Conservation (phyloP, 2,113 vertebrate species). For the Trematomus loennbergii region DNA sequence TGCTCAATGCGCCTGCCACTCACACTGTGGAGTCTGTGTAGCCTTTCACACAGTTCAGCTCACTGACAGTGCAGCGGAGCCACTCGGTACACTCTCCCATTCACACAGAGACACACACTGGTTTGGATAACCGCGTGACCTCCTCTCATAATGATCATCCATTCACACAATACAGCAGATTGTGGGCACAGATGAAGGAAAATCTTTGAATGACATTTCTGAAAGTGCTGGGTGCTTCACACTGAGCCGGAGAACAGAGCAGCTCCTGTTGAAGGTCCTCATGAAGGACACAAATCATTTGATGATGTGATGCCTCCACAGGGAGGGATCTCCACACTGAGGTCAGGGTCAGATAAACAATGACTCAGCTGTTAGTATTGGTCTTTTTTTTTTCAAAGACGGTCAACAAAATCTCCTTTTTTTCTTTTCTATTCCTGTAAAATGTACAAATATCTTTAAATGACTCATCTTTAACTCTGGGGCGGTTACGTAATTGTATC, state of each 20-base stretch:
- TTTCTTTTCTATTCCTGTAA: too few species aligned
- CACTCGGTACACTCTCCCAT: conserved; percentile 50
- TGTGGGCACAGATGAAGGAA: conserved; percentile 4
- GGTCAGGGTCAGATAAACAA: conserved; percentile 6
- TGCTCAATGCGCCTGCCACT: conserved; percentile 36
- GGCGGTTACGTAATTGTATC: too few species aligned
- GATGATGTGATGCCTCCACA: background rate
- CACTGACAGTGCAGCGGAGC: conserved; percentile 46
- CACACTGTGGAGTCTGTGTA: conserved; percentile 15
- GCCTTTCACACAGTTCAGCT: conserved; percentile 41
- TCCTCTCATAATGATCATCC: conserved; percentile 14
- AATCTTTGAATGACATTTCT: conserved; percentile 22
- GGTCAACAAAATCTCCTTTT: too few species aligned
- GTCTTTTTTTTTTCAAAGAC: background rate
- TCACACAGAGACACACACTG: conserved; percentile 25
- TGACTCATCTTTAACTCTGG: too few species aligned
- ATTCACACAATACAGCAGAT: conserved; percentile 30
- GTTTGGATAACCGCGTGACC: conserved; percentile 27
- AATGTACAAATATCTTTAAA: too few species aligned
- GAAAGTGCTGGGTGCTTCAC: conserved; percentile 4
- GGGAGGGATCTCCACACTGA: background rate
- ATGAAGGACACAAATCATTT: background rate
- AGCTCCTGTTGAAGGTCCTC: background rate
- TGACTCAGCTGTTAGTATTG: background rate
- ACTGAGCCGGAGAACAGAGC: conserved; percentile 17